These are phyloP conservation scores for Neoscelio sp. DNA, from an alignment of 2,888 invertebrate species.

Conservation along the genomic window DNA sequence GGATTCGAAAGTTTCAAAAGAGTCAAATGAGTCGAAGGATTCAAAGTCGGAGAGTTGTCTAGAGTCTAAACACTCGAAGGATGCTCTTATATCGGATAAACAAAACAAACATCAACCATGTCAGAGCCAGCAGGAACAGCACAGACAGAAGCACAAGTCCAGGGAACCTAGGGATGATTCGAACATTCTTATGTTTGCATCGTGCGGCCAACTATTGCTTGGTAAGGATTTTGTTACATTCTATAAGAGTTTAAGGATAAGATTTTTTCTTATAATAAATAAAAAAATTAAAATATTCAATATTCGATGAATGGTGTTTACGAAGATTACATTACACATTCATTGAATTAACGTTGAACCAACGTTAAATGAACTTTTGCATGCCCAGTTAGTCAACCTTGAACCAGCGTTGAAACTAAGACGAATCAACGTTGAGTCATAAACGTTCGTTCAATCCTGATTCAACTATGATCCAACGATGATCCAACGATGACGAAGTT, in stretches of 20 bases:
- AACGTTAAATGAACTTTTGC: too few relatives aligned
- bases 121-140: slow-evolving; percentile 61
- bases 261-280: background rate
- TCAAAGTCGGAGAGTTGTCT: slow-evolving; percentile 79
- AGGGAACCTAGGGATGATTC: slow-evolving; percentile 76
- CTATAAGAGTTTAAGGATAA: too few relatives aligned
- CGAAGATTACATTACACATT: too few relatives aligned
- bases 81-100: slow-evolving; percentile 78
- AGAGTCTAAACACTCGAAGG: slow-evolving; percentile 81
- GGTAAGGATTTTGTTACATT: slow-evolving; percentile 39
- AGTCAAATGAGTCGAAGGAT: slow-evolving; percentile 76
- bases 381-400: too few relatives aligned
- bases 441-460: too few relatives aligned
- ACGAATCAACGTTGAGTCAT: too few relatives aligned
- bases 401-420: too few relatives aligned
- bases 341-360: too few relatives aligned
- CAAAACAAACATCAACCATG: slow-evolving; percentile 72
- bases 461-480: too few relatives aligned
- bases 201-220: slow-evolving; percentile 80
- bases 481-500: too few relatives aligned
- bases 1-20: slow-evolving; percentile 76
- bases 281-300: too few relatives aligned
- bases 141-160: slow-evolving; percentile 58
- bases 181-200: slow-evolving; percentile 79
- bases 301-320: too few relatives aligned